These are phyloP conservation scores for Sceliomorpha sp. DNA, from an alignment of 2,888 invertebrate species.

Conservation along the genomic window DNA sequence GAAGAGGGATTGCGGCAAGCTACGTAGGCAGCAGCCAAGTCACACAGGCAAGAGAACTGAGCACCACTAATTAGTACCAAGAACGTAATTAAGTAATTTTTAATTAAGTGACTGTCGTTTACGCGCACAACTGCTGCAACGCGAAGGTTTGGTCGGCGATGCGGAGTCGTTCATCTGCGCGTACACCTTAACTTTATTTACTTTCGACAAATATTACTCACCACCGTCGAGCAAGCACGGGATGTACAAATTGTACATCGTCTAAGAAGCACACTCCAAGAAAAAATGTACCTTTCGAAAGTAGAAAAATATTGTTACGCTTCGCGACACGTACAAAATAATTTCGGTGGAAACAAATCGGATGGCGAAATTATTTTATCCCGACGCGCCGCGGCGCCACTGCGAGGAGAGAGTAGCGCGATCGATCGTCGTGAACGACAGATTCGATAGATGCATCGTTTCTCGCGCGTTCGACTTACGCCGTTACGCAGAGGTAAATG, in stretches of 20 bases:
- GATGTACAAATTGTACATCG: constrained; percentile 31
- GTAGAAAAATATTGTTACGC: too few species aligned
- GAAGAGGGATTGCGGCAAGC: constrained; percentile 49
- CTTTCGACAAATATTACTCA: constrained; percentile 46
- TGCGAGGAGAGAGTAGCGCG: too few species aligned
- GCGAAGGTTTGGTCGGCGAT: constrained; percentile 57
- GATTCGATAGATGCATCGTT: too few species aligned
- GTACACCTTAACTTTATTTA: constrained; percentile 48
- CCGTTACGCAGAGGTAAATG: too few species aligned
- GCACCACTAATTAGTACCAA: constrained; percentile 84
- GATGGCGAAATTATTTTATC: too few species aligned
- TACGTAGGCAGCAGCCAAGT: constrained; percentile 62
- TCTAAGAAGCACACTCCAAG: constrained; percentile 32
- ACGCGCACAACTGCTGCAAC: constrained; percentile 73
- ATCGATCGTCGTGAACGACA: too few species aligned
- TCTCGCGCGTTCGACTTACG: too few species aligned
- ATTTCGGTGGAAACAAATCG: too few species aligned
- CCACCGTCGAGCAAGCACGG: constrained; percentile 30
- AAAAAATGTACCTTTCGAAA: constrained; percentile 5
- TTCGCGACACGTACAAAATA: too few species aligned
- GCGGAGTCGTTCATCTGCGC: constrained; percentile 50
- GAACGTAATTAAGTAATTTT: constrained; percentile 86
- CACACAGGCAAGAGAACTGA: constrained; percentile 72
- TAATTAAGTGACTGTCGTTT: constrained; percentile 83
- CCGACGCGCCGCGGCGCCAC: too few species aligned